Percentiles rank a stretch among this genome's conserved stretches.
Conservation (phyloP, 2,888 invertebrate species). For the Lapara coniferarum region DNA sequence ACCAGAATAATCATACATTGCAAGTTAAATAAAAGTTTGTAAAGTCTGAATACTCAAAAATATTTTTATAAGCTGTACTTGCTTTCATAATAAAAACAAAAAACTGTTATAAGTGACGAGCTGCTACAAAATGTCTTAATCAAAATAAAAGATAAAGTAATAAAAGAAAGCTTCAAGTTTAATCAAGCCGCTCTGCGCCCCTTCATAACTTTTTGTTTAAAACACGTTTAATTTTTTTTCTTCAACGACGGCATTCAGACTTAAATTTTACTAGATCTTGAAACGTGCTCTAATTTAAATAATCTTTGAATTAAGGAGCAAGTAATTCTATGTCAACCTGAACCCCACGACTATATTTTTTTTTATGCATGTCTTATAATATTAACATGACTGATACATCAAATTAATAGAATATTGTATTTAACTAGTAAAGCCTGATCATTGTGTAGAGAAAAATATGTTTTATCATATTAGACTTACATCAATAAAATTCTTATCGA, state of each 20-base stretch:
- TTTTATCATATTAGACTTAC: too few species aligned
- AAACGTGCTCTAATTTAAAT: conserved; percentile 16
- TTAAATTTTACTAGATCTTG: conserved; percentile 16
- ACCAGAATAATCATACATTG: too few species aligned
- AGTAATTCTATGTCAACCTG: not conserved
- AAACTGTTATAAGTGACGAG: not conserved
- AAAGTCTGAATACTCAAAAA: too few species aligned
- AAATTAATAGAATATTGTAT: too few species aligned
- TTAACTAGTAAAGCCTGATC: too few species aligned
- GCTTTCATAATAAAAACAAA: not conserved
- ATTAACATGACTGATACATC: too few species aligned
- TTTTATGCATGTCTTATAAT: too few species aligned
- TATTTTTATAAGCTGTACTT: too few species aligned
- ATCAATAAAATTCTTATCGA: too few species aligned
- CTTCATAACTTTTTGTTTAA: conserved; percentile 17
- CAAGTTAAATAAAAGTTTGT: too few species aligned
- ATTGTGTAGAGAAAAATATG: too few species aligned
- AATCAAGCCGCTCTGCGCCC: conserved; percentile 11
- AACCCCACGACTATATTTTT: not conserved
- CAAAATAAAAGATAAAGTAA: not conserved
- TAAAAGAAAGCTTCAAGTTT: conserved; percentile 8
- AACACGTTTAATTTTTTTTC: conserved; percentile 16
- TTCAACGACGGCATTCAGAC: conserved; percentile 12
- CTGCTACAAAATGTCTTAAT: not conserved
- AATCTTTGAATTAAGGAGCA: conserved; percentile 13